Evolutionary conservation across 1,140 invertebrate species (phyloP), one percentile per base, ranked within the genome.

Genomic region (Lepidostoma basale): DNA sequence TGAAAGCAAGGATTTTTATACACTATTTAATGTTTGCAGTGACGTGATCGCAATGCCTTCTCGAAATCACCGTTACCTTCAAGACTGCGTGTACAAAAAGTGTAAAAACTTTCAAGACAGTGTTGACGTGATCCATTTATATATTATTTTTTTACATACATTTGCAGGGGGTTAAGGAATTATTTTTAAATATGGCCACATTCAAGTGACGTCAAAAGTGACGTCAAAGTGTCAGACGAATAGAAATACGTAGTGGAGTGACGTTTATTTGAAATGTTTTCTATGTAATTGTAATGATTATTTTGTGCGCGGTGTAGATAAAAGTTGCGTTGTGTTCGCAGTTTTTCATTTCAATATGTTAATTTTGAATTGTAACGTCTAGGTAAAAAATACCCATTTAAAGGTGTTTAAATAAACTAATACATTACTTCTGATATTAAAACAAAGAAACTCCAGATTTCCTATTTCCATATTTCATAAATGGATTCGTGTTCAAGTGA

Each of bases 401-500:
- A 36, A 36, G 33, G 6, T 36, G 33, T 8, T n/a, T 8, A 36
- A 36, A 36, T 36, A n/a, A 36, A 36, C 33, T 36, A n/a, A 36
- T n/a, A 36, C 33, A 6, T 36, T 36, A 8, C n/a, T 36, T n/a
- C 33, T 36, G 33, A n/a, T 16, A 3, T 45, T 22, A 36, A 12
- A 36, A 36, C 14, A 36, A 36, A n/a, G 33, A 36, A 36, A 36
- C 8, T 18, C 39, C 22, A 18, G 2, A 60, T 42, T 60, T 60
- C 16, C 44, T 25, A n/a, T 25, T 60, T 28, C 58, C 60, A 47
- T 49, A 62, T 62, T 62, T 62, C 26, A 26, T 54, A 64, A 22
- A 65, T 72, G 67, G 69, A 72, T 65, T 72, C 71, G 28, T 62
- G 56, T 25, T 70, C 63, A 5, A 73, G 74, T 42, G 77, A 76